Base-by-base conservation (phyloP, 1,140 invertebrate genomes). In the Pseudomyrmex dendroicus region DNA sequence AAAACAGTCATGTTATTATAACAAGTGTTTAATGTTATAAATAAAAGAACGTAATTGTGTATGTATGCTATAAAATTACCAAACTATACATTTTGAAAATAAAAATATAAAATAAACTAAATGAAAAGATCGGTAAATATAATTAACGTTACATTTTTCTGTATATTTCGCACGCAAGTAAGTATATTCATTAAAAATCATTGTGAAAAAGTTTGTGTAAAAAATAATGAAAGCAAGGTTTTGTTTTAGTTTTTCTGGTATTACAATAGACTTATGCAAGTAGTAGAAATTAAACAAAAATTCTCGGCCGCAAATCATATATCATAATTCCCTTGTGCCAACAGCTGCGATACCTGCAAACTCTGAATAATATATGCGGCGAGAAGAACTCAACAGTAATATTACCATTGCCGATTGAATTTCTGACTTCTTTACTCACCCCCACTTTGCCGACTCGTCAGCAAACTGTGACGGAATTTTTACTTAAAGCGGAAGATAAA, bases 301-400 rank as follows among this genome's bases (percentile, higher is more conserved):
- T 80, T 5, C 56, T 72, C 17, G 25, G 2, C 22, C 3, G 22
- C 46, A 54, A 46, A 12, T 50, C 12, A 9, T 10, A 25, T 46
- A 15, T 22, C 22, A 56, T 82, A 82, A 82, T 82, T 82, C 63
- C 78, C 85, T 90, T 86, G 73, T 90, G 91, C 46, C 12, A 15
- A 13, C 96, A 99, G 95, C 61, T 92, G 35, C 83, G 90, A n/a
- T 90, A 91, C 63, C 72, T 90, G 44, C 89, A 91, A 74, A 99
- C 98, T 1, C 94, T 99, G 74, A 99, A 97, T 94, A 97, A 97
- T 25, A 98, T 99, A 93, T 98, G 98, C 48, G 98, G 98, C 1
- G 98, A 99, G 95, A 99, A 99, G 95, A 99, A 99, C 92, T 99
- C 98, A 1, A 99, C 98, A 4, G 99, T 99, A 90, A 97, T 99